A percentile compares a stretch with the other conserved stretches of the same genome.
phyloP scores from a whole-genome alignment of 2,113 vertebrate genomes.

The Oxyruncus cristatus region DNA sequence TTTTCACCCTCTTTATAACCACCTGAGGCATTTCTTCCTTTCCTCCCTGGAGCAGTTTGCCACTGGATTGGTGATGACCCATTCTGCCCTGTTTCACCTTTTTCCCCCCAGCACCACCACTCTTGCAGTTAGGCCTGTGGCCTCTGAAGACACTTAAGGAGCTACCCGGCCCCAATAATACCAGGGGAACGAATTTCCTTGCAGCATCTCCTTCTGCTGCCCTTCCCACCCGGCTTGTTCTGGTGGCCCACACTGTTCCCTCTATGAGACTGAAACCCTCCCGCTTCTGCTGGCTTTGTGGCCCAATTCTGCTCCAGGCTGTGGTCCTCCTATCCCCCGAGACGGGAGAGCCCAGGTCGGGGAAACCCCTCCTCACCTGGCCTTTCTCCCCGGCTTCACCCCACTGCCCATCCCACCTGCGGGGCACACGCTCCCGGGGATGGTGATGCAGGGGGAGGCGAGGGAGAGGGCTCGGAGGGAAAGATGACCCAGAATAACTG shows the following conservation, averaged over 20 bases:
- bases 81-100: neutral
- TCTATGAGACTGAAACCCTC: neutral
- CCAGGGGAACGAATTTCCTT: neutral
- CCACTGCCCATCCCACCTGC: neutral
- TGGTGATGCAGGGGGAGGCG: neutral
- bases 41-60: neutral
- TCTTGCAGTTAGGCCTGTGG: conserved; percentile 21
- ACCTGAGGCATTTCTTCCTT: conserved; percentile 6
- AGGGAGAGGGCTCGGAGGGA: neutral
- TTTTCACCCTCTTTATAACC: neutral
- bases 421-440: neutral
- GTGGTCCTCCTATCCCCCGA: neutral
- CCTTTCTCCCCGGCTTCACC: neutral
- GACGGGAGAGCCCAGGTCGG: neutral
- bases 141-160: neutral
- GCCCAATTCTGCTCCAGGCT: neutral
- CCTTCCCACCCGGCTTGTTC: neutral
- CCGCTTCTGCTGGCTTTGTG: neutral
- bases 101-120: neutral
- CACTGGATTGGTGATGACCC: neutral
- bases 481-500: conserved; percentile 56
- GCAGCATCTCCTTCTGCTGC: neutral
- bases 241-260: neutral
- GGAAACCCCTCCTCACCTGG: neutral
- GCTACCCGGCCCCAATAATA: neutral